Base-by-base conservation (phyloP, 1,140 invertebrate species). In the Drosophila mauritiana region DNA sequence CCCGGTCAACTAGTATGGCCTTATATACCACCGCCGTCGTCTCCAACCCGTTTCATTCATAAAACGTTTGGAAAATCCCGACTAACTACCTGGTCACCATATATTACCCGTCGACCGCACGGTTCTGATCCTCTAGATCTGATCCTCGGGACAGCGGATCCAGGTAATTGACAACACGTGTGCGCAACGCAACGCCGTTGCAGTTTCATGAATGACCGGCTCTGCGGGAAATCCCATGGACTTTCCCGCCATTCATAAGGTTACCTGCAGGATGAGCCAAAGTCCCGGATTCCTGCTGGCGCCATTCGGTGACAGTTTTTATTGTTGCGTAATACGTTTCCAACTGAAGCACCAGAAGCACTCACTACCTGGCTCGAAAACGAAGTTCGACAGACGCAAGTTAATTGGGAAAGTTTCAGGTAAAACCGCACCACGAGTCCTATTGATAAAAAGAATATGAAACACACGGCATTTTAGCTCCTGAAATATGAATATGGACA, bases 141-240 rank as follows among this genome's bases (percentile, higher is more conserved):
- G n/a, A n/a, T n/a, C n/a, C n/a, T n/a, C 17, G 10, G 2, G 6
- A 6, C 34, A 20, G 49, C 2, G 39, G 31, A 42, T 25, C 13
- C 48, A 57, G 69, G 75, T 88, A 88, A 88, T 88, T 70, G 72
- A 73, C 31, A 88, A 83, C 83, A 88, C 63, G 80, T 88, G 83
- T 88, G 59, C 51, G 64, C 59, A 78, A 70, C 11, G 15, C 11
- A 1, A n/a, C 17, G 45, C 10, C n/a, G 39, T 12, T 22, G 43
- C 15, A 7, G 8, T 56, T 78, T 88, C 52, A 89, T 88, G 84
- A 88, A 88, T 86, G 83, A 46, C 48, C 31, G 27, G 40, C 51
- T 7, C 22, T 36, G 4, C n/a, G 63, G 83, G 83, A 83, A 88
- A 88, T 69, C 83, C 83, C 83, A 49, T 25, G 83, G 83, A 67